phyloP scores from a whole-genome alignment of 2,888 invertebrate species.

The Oligia fasciuncula region DNA sequence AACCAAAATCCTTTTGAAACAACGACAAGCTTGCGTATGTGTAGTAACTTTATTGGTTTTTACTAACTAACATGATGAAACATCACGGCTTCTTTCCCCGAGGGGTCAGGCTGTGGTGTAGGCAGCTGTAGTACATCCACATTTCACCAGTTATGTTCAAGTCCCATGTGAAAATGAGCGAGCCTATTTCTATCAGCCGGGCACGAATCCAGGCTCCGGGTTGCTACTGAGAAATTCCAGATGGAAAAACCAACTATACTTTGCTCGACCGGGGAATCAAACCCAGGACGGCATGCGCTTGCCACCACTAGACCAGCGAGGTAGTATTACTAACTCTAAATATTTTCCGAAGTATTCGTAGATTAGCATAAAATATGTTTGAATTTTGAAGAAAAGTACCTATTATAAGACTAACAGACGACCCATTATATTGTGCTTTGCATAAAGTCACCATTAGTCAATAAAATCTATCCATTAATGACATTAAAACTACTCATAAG shows the following conservation, averaged over 20 bases:
- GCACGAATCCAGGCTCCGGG: neutral
- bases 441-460: neutral
- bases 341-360: neutral
- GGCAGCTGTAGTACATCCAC: neutral
- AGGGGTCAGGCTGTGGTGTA: neutral
- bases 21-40: neutral
- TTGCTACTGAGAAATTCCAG: neutral
- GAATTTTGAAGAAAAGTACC: neutral
- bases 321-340: neutral
- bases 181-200: neutral
- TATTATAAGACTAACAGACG: too few relatives aligned
- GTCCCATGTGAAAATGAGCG: neutral
- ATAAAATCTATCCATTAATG: neutral
- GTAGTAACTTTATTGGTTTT: neutral
- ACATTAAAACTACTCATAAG: conserved; percentile 17
- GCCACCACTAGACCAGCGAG: neutral
- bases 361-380: neutral
- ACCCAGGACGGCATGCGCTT: neutral
- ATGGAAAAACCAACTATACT: neutral
- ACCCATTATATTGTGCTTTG: neutral
- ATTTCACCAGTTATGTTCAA: neutral
- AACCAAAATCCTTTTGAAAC: neutral
- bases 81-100: neutral
- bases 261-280: neutral
- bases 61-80: neutral